Evolutionary conservation across 2,797 vertebrate species (phyloP).

Genomic region (Notamacropus eugenii): DNA sequence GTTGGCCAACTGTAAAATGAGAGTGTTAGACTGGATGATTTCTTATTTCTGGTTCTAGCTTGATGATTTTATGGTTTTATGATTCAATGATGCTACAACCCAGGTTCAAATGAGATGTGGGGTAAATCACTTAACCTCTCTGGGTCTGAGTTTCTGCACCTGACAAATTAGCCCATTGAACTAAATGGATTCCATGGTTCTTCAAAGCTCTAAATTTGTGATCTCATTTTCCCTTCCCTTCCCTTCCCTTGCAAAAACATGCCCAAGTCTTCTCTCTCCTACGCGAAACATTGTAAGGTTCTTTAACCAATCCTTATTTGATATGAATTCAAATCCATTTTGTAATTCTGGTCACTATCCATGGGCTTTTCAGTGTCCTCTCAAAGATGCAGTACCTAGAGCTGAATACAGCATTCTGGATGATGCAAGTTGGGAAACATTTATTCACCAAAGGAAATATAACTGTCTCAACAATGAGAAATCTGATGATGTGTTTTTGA

Average conservation of each 20-base stretch:
- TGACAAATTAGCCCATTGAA: not conserved
- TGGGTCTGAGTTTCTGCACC: not conserved
- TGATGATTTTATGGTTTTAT: not conserved
- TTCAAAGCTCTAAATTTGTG: not conserved
- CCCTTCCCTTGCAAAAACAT: not conserved
- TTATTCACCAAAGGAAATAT: not conserved
- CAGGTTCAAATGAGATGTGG: not conserved
- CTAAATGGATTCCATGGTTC: not conserved
- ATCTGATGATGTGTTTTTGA: not conserved
- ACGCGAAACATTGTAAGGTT: not conserved
- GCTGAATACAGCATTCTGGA: not conserved
- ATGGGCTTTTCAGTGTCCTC: not conserved
- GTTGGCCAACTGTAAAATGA: no score
- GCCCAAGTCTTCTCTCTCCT: not conserved
- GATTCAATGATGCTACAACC: not conserved
- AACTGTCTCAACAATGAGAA: not conserved
- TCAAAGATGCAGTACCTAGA: not conserved
- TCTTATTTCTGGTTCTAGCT: not conserved
- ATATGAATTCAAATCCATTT: not conserved
- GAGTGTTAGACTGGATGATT: not conserved
- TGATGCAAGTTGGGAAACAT: not conserved
- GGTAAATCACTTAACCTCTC: not conserved
- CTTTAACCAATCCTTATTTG: not conserved
- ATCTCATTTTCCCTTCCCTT: not conserved
- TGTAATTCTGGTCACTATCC: not conserved